Conservation (phyloP, 2,888 invertebrate genomes). For the Carabus problematicus region DNA sequence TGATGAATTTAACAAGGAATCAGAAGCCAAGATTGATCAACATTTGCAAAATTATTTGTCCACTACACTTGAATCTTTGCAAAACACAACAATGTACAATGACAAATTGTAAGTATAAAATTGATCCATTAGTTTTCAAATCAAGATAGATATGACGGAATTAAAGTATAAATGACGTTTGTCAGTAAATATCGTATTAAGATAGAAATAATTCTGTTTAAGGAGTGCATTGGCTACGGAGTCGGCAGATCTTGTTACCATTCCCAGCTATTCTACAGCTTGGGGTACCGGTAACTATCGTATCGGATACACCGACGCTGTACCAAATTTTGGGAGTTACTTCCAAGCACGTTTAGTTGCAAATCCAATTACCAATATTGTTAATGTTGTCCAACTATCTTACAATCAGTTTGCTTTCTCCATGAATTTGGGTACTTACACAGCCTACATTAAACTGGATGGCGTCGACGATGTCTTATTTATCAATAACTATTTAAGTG, state of each 20-base stretch:
- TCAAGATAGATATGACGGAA: constrained; percentile 7
- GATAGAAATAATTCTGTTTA: constrained; percentile 52
- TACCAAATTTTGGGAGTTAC: constrained; percentile 66
- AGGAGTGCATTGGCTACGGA: constrained; percentile 69
- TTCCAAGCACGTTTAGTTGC: constrained; percentile 69
- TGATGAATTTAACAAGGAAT: neutral
- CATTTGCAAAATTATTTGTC: constrained; percentile 25
- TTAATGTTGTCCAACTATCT: constrained; percentile 11
- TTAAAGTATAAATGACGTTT: no score
- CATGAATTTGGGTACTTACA: constrained; percentile 3
- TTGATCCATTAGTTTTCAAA: neutral
- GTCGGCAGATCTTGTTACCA: constrained; percentile 68
- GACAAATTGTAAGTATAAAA: constrained; percentile 9
- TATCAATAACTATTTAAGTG: neutral
- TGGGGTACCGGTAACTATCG: constrained; percentile 78
- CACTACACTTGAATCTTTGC: constrained; percentile 9
- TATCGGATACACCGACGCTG: constrained; percentile 71
- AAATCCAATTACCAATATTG: constrained; percentile 63
- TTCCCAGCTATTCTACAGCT: constrained; percentile 63
- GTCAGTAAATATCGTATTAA: neutral
- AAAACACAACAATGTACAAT: constrained; percentile 11
- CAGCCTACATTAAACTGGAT: constrained; percentile 22
- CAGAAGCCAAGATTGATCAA: neutral
- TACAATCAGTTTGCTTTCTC: constrained; percentile 12
- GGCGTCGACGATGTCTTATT: constrained; percentile 8